Conservation (phyloP, 1,140 invertebrate genomes). For the Drosophila chauvacae region DNA sequence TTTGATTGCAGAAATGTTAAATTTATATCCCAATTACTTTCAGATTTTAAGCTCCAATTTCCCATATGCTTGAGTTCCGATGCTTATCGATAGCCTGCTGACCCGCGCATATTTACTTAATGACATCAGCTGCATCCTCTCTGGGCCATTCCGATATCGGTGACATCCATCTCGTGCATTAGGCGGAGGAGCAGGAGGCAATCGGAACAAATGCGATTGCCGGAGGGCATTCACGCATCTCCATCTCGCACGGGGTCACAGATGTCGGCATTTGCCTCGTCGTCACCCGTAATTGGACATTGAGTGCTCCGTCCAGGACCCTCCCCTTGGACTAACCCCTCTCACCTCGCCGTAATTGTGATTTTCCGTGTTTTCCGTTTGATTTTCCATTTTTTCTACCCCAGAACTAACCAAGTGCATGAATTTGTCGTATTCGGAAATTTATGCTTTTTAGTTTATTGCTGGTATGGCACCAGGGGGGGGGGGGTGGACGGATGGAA, state of each 20-base stretch:
- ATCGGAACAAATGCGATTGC: constrained; percentile 52
- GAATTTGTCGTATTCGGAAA: constrained; percentile 74
- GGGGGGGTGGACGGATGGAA: not conserved
- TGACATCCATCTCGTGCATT: constrained; percentile 68
- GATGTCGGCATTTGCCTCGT: constrained; percentile 73
- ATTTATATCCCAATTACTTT: no score
- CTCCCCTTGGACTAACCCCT: constrained; percentile 23
- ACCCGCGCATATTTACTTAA: constrained; percentile 22
- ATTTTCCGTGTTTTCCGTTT: constrained; percentile 75
- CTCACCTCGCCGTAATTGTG: constrained; percentile 59
- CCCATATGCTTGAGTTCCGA: constrained; percentile 5
- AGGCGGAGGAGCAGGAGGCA: constrained; percentile 6
- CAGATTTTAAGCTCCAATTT: not conserved
- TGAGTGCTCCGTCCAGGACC: constrained; percentile 22
- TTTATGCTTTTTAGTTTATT: constrained; percentile 82
- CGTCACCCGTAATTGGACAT: constrained; percentile 72
- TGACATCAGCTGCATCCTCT: constrained; percentile 14
- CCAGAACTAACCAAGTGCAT: constrained; percentile 38
- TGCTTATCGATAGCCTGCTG: constrained; percentile 1
- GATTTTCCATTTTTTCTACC: constrained; percentile 57
- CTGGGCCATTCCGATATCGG: constrained; percentile 31
- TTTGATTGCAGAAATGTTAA: no score
- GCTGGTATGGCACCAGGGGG: constrained; percentile 12
- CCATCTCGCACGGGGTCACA: constrained; percentile 61
- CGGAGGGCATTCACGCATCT: constrained; percentile 60